phyloP scores from a whole-genome alignment of 2,797 vertebrate species.

The Pseudocheirus occidentalis region DNA sequence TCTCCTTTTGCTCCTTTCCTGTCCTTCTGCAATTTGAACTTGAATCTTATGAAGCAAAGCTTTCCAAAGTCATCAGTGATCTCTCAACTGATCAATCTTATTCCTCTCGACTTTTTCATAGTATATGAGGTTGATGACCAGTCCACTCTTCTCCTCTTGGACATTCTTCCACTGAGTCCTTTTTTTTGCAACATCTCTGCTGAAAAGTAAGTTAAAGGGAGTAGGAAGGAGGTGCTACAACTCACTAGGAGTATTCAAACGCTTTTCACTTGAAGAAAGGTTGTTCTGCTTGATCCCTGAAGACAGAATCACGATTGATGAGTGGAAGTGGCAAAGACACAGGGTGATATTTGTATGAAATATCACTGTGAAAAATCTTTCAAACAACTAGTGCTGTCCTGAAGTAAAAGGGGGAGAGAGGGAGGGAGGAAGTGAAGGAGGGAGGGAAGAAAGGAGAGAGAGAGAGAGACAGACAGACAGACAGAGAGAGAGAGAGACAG shows the following conservation, averaged over 20 bases:
- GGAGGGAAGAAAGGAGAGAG: accelerated
- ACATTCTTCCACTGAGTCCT: not conserved
- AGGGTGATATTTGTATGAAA: not conserved
- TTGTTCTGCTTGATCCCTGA: not conserved
- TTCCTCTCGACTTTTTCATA: not conserved
- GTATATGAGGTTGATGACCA: not conserved
- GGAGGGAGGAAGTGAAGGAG: not conserved
- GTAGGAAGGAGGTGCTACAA: not conserved
- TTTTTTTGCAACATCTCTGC: not conserved
- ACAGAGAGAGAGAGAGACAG: too few relatives aligned
- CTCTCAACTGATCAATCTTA: not conserved
- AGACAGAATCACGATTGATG: not conserved
- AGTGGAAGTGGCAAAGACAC: not conserved
- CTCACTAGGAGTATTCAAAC: not conserved
- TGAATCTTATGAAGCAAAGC: not conserved
- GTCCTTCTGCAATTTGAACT: not conserved
- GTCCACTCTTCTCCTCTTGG: not conserved
- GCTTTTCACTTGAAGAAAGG: not conserved
- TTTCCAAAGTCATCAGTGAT: not conserved
- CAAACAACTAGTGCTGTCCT: not conserved
- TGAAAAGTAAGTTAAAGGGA: not conserved
- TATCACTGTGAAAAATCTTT: not conserved
- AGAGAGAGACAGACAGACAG: too few relatives aligned
- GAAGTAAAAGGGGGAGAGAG: not conserved
- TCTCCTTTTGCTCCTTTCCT: not conserved